Conservation (phyloP, 1,140 invertebrate genomes). For the Saccostrea cuccullata region DNA sequence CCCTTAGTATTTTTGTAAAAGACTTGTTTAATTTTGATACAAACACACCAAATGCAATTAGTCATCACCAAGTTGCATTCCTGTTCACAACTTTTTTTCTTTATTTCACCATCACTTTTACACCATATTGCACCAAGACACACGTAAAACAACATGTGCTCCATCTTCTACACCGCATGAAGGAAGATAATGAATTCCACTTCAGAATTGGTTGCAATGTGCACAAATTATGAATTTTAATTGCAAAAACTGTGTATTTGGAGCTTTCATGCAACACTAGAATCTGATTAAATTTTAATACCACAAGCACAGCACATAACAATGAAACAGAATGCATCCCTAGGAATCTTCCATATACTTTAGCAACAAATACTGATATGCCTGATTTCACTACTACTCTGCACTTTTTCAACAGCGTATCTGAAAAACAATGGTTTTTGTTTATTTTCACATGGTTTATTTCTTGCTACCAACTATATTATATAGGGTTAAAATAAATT, state of each 20-base stretch:
- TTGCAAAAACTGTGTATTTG: neutral
- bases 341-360: neutral
- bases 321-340: neutral
- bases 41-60: neutral
- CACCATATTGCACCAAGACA: conserved; percentile 7
- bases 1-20: neutral
- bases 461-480: conserved; percentile 30
- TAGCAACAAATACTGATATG: neutral
- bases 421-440: conserved; percentile 3
- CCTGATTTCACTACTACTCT: neutral
- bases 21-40: neutral
- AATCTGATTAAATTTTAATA: neutral
- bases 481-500: neutral
- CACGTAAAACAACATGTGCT: neutral
- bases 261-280: neutral
- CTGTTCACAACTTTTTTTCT: neutral
- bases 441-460: conserved; percentile 34
- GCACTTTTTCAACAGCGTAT: neutral
- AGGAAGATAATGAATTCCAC: conserved; percentile 24
- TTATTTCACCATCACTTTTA: neutral
- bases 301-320: conserved; percentile 12
- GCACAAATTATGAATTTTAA: conserved; percentile 1
- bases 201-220: neutral
- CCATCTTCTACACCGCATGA: neutral
- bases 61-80: neutral